These are phyloP conservation scores for Eriocheir sinensis DNA, from an alignment of 1,140 invertebrate species.

Conservation along the genomic window DNA sequence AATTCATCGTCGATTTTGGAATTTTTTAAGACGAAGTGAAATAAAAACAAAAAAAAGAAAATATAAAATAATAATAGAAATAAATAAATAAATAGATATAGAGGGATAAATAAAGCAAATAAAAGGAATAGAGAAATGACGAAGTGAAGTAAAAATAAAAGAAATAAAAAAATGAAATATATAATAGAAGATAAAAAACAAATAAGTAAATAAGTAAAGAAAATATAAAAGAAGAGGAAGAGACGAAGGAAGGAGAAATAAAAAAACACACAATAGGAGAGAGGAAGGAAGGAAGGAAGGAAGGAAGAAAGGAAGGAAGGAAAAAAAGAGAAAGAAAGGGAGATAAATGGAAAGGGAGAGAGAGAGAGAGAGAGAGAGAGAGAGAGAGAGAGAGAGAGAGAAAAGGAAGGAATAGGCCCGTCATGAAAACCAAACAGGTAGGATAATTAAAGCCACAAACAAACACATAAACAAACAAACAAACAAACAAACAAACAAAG, in stretches of 20 bases:
- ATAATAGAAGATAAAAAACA: too few relatives aligned
- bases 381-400: slow-evolving; percentile 49
- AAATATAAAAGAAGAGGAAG: not conserved
- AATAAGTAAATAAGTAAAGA: too few relatives aligned
- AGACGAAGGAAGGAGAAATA: not conserved
- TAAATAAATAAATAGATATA: too few relatives aligned
- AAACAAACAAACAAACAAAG: not conserved
- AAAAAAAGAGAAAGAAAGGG: not conserved
- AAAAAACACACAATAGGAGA: not conserved
- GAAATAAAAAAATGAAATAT: too few relatives aligned
- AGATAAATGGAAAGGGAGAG: not conserved
- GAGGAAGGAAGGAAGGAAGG: not conserved
- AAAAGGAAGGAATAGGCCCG: not conserved
- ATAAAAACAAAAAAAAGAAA: too few relatives aligned
- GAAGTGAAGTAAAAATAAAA: too few relatives aligned
- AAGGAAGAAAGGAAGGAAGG: not conserved
- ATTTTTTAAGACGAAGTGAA: too few relatives aligned
- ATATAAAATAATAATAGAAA: too few relatives aligned
- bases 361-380: slow-evolving; percentile 39
- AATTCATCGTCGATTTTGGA: too few relatives aligned
- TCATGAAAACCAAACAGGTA: not conserved
- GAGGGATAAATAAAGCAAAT: too few relatives aligned
- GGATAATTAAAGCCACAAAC: not conserved
- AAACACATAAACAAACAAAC: too few relatives aligned
- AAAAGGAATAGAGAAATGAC: too few relatives aligned